A percentile compares a stretch with the other conserved stretches of the same genome.
Conservation (phyloP, 2,113 vertebrate species). For the Hemiscyllium ocellatum region DNA sequence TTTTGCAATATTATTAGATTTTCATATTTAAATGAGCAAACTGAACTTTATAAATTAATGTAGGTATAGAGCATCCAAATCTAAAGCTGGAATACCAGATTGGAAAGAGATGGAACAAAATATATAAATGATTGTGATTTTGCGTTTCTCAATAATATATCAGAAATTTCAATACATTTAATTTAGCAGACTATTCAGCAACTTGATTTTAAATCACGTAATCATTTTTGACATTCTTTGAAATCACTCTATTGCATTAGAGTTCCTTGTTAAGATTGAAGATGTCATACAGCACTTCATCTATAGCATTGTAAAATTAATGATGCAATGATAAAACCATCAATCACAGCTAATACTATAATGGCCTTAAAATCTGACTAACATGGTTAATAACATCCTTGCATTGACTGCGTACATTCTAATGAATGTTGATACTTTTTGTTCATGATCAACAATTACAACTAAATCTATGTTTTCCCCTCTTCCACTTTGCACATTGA, state of each 20-base stretch:
- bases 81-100: not conserved
- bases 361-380: not conserved
- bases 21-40: not conserved
- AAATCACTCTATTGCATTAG: not conserved
- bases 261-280: not conserved
- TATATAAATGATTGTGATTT: not conserved
- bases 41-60: not conserved
- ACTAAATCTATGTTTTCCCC: not conserved
- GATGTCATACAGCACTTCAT: not conserved
- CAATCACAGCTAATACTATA: not conserved
- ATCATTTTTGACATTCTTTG: not conserved
- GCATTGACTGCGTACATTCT: not conserved
- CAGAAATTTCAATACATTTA: not conserved
- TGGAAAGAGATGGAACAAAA: not conserved
- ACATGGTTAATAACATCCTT: not conserved
- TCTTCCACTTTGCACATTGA: not conserved
- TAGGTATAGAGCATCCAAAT: not conserved
- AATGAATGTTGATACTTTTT: not conserved
- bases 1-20: not conserved
- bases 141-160: not conserved
- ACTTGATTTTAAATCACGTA: not conserved
- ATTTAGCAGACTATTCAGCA: not conserved
- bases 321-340: not conserved
- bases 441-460: not conserved
- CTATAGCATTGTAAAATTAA: not conserved